Conservation (phyloP, 2,113 vertebrate species). For the Silurus asotus region DNA sequence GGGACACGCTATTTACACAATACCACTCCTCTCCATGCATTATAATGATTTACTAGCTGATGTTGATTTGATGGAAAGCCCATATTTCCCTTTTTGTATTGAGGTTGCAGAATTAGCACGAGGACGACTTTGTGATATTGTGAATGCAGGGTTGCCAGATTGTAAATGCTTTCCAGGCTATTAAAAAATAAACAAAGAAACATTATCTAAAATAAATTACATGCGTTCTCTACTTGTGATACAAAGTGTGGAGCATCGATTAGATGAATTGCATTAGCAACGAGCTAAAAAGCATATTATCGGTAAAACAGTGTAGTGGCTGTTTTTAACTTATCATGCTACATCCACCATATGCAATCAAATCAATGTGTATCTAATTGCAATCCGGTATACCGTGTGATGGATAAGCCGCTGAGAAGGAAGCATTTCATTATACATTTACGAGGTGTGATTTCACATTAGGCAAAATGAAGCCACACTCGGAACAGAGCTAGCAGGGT, state of each 20-base stretch:
- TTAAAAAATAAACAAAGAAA: neutral
- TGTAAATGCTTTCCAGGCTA: neutral
- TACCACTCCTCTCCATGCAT: too few relatives aligned
- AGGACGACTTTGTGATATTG: neutral
- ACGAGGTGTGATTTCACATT: neutral
- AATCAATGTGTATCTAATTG: neutral
- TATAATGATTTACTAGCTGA: neutral
- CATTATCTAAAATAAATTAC: neutral
- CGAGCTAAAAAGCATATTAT: neutral
- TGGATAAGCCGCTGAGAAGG: neutral
- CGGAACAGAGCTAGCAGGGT: neutral
- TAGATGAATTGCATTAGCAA: neutral
- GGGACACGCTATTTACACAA: neutral
- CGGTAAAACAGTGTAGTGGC: neutral
- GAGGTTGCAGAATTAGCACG: neutral
- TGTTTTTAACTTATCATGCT: neutral
- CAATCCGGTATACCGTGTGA: neutral
- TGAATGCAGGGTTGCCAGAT: neutral
- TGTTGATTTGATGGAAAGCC: neutral
- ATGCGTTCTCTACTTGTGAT: neutral
- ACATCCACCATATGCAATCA: neutral
- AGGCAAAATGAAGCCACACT: neutral
- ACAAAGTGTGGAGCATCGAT: neutral
- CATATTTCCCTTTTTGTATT: neutral
- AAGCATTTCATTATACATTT: neutral